Percentiles rank a stretch among this genome's conserved stretches.
These are phyloP conservation scores for Heloderma charlesbogerti DNA, from an alignment of 2,113 vertebrate species.

Conservation along the genomic window DNA sequence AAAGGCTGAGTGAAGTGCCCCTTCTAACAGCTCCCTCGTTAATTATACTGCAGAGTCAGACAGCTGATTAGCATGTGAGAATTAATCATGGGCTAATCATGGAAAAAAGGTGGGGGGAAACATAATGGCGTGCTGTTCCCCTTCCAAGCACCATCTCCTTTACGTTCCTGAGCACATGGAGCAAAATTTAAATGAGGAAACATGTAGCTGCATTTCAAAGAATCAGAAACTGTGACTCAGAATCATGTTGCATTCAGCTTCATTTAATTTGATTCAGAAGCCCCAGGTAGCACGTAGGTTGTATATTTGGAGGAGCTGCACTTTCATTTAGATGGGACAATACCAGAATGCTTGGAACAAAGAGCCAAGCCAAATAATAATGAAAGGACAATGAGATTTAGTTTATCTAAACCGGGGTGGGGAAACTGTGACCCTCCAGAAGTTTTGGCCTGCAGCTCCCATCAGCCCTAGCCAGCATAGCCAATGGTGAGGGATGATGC, in stretches of 20 bases:
- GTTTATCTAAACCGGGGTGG: background rate
- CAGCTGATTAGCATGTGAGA: slow-evolving; percentile 17
- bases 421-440: too few species aligned
- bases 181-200: background rate
- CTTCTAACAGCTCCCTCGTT: slow-evolving; percentile 7
- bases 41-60: background rate
- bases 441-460: too few species aligned
- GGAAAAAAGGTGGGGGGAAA: background rate
- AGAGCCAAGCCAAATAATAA: background rate
- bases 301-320: background rate
- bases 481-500: too few species aligned
- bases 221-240: background rate
- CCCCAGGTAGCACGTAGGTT: background rate
- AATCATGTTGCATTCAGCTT: background rate
- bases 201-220: background rate
- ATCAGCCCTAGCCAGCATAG: too few species aligned
- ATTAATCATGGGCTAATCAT: slow-evolving; percentile 22
- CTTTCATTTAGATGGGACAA: background rate
- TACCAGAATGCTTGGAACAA: background rate
- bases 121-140: background rate
- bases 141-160: background rate
- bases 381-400: background rate
- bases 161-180: background rate
- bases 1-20: background rate
- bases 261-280: background rate